These are phyloP conservation scores for Piprites chloris DNA, from an alignment of 2,113 vertebrate species.

Conservation along the genomic window DNA sequence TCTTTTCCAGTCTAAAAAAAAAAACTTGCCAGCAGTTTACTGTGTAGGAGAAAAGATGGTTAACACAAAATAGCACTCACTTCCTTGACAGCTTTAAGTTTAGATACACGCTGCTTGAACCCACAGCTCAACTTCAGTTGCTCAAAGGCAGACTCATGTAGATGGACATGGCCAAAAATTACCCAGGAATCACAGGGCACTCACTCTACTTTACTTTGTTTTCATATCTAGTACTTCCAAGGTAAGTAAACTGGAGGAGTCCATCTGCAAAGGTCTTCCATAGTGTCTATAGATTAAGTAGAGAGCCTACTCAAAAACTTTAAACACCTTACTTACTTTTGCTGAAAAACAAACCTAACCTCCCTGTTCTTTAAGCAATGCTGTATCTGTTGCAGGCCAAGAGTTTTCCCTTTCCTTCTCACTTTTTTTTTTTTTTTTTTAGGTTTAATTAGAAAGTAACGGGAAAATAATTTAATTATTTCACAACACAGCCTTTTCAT, in stretches of 20 bases:
- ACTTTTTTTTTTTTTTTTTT: neutral
- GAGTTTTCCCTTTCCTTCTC: neutral
- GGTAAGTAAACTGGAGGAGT: neutral
- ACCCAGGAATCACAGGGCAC: neutral
- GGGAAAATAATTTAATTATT: conserved; percentile 59
- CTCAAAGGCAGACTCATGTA: neutral
- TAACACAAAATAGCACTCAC: neutral
- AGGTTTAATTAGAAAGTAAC: conserved; percentile 57
- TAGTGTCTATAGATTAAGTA: neutral
- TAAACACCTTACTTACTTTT: neutral
- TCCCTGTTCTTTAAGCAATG: neutral
- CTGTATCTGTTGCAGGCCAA: conserved; percentile 4
- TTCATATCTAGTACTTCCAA: neutral
- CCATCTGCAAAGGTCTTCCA: neutral
- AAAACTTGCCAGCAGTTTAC: neutral
- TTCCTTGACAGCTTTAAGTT: neutral
- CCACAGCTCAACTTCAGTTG: neutral
- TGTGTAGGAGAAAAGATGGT: neutral
- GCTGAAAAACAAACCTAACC: neutral
- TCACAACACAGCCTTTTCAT: conserved; percentile 57
- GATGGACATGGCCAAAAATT: neutral
- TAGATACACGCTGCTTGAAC: neutral
- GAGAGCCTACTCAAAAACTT: neutral
- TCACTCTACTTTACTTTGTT: neutral
- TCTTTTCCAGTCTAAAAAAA: neutral